Base-by-base conservation (phyloP, 2,113 vertebrate species). In the Typhlomys cinereus region DNA sequence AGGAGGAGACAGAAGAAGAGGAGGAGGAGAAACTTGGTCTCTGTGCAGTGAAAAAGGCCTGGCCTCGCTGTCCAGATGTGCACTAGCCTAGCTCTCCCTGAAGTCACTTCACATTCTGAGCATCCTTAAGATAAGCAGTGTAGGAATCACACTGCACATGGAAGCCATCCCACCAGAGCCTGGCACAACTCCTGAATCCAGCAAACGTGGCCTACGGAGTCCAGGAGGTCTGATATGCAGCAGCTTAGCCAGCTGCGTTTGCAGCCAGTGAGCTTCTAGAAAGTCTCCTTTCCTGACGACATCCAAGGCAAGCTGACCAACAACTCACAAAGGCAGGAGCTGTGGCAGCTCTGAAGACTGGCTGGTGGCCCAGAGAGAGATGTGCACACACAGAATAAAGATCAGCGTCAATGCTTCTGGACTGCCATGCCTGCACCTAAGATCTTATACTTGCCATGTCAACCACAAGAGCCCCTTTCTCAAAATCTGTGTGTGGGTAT, bases 321-420 rank as follows among this genome's bases (percentile, higher is more conserved):
- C 29, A 81, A 31, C 36, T 69, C 82, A 1, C 3, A 2, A 52
- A 23, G 29, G 39, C 0, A 25, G 62, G 36, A 15, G 48, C 61
- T 44, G 8, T 31, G 4, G 0, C 44, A 1, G 3, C 74, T 39
- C 7, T 17, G 59, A 34, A 0, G 2, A 1, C 59, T 64, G 9
- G 21, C 23, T 20, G 1, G 44, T 12, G 29, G 23, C 10, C 17
- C 9, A 2, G 75, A 86, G 21, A 25, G 9, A 41, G 41, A 36
- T 36, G 48, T 0, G 2, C 0, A 21, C 17, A 5, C 4, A 0
- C 1, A 0, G 2, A 62, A 44, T 2, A 57, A 64, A 64, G 70
- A 12, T 36, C 4, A 20, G 11, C 31, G 50, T 7, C 52, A 7
- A 3, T 11, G 34, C 52, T 12, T 67, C 21, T 59, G 39, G 31